phyloP scores from a whole-genome alignment of 2,888 invertebrate genomes.

The Eupsilia transversa region DNA sequence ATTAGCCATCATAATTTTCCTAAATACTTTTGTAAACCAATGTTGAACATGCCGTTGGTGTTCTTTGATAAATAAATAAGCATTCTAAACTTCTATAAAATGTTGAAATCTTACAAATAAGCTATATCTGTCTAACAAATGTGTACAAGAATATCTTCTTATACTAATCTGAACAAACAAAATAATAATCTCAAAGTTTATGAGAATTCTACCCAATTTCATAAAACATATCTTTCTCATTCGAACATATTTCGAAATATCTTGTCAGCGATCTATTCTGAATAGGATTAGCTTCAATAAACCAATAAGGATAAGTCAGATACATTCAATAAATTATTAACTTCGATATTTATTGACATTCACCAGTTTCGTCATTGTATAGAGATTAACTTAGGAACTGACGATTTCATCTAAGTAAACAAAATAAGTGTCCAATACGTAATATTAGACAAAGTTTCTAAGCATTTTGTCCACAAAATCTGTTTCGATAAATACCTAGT shows the following conservation, averaged over 20 bases:
- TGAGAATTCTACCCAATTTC: conserved; percentile 37
- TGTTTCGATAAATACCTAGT: conserved; percentile 61
- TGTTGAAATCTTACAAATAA: background rate
- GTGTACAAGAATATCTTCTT: conserved; percentile 19
- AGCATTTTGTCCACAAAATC: conserved; percentile 65
- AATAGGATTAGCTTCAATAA: conserved; percentile 64
- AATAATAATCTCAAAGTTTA: conserved; percentile 26
- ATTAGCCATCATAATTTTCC: background rate
- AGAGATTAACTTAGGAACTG: conserved; percentile 49
- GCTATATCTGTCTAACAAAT: conserved; percentile 26
- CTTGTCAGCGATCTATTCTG: conserved; percentile 62
- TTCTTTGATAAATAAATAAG: background rate
- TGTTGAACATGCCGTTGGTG: background rate
- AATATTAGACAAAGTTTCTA: conserved; percentile 46
- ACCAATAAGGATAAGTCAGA: conserved; percentile 67
- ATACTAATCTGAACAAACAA: conserved; percentile 32
- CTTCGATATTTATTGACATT: conserved; percentile 55
- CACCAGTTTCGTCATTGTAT: conserved; percentile 54
- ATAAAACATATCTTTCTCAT: conserved; percentile 30
- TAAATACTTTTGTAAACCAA: background rate
- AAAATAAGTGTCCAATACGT: conserved; percentile 50
- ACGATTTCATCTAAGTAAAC: conserved; percentile 61
- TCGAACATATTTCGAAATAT: conserved; percentile 51
- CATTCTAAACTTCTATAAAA: background rate
- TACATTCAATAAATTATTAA: conserved; percentile 61